A percentile compares a stretch with the other conserved stretches of the same genome.
phyloP scores from a whole-genome alignment of 2,797 vertebrate genomes.

The Prionace glauca region DNA sequence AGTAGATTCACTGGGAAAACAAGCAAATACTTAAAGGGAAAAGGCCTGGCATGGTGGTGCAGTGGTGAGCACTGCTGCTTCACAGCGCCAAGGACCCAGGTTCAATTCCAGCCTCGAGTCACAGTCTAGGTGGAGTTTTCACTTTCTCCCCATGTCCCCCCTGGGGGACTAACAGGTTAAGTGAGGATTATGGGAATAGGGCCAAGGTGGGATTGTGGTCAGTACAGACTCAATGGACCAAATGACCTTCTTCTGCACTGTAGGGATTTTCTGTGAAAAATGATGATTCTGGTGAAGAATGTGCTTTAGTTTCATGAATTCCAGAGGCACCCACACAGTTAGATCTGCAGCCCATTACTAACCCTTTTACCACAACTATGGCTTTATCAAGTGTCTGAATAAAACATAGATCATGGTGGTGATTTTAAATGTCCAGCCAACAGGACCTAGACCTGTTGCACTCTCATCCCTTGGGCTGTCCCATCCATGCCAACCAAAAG shows the following conservation, averaged over 20 bases:
- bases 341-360: background rate
- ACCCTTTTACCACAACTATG: background rate
- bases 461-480: background rate
- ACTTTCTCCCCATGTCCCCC: too few species aligned
- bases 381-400: background rate
- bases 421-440: background rate
- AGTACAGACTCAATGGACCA: too few species aligned
- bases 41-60: background rate
- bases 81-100: too few species aligned
- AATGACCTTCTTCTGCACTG: background rate
- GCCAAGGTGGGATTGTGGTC: too few species aligned
- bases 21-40: background rate
- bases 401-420: background rate
- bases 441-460: background rate
- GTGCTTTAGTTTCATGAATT: background rate
- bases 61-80: too few species aligned
- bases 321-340: background rate
- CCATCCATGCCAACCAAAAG: background rate
- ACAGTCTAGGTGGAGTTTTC: too few species aligned
- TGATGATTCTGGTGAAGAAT: background rate
- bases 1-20: background rate
- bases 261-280: background rate
- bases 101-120: too few species aligned
- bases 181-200: too few species aligned
- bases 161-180: too few species aligned